Evolutionary conservation across 2,113 vertebrate species (phyloP).

Genomic region (Hypocryptadius cinnamomeus): DNA sequence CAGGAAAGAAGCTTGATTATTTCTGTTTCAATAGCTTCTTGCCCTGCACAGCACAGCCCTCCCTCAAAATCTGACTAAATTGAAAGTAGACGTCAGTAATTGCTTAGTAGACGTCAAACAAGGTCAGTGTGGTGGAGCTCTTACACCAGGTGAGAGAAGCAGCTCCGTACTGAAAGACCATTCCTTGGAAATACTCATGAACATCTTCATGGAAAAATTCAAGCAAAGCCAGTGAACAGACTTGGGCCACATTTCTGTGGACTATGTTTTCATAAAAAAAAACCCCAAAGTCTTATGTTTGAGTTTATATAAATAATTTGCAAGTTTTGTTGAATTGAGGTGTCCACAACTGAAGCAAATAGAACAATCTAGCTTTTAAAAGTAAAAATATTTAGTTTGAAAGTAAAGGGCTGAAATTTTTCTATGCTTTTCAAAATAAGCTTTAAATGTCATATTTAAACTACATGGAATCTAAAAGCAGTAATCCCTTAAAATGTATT

Average conservation of each 20-base stretch:
- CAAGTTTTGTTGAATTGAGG: neutral
- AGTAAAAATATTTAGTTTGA: neutral
- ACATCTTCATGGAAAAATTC: neutral
- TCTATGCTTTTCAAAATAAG: neutral
- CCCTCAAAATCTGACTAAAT: neutral
- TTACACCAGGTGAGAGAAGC: neutral
- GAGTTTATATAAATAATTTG: neutral
- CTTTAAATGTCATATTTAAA: neutral
- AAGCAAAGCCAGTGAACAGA: neutral
- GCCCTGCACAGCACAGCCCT: neutral
- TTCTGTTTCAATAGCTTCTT: neutral
- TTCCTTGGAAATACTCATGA: neutral
- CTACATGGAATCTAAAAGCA: neutral
- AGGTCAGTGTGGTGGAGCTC: neutral
- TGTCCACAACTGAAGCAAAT: neutral
- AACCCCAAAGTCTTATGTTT: rapidly evolving
- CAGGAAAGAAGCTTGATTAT: neutral
- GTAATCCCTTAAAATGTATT: neutral
- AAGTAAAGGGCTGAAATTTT: neutral
- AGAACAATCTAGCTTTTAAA: neutral
- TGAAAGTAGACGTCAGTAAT: no score
- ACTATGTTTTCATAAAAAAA: neutral
- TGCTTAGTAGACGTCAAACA: neutral
- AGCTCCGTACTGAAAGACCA: rapidly evolving
- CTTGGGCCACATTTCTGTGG: neutral